Conservation (phyloP, 2,113 vertebrate genomes). For the Desmodus rotundus region DNA sequence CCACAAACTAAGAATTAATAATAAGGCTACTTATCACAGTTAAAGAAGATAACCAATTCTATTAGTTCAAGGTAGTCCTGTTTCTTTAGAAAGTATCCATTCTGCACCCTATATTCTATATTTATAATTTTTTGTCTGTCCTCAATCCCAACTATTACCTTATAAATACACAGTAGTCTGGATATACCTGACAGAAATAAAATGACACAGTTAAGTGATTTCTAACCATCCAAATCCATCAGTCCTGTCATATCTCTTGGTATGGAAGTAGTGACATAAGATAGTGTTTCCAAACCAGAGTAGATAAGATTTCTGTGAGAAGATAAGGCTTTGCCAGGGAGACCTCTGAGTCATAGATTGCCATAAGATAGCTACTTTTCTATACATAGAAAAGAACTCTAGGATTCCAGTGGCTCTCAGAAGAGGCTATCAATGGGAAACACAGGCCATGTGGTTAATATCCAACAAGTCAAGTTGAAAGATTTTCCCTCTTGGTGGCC, state of each 20-base stretch:
- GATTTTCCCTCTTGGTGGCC: neutral
- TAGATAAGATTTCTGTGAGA: conserved; percentile 16
- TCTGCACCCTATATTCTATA: neutral
- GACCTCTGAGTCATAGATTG: neutral
- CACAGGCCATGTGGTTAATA: neutral
- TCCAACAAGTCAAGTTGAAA: conserved; percentile 15
- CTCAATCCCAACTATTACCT: conserved; percentile 9
- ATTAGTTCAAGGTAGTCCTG: neutral
- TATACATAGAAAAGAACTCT: neutral
- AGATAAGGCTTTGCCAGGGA: neutral
- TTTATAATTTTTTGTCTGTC: neutral
- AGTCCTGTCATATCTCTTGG: neutral
- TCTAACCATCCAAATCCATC: neutral
- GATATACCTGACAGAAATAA: neutral
- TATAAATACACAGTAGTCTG: conserved; percentile 8
- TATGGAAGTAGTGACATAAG: neutral
- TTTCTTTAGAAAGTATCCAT: conserved; percentile 33
- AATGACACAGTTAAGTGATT: neutral
- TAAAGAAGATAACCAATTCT: conserved; percentile 19
- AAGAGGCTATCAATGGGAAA: neutral
- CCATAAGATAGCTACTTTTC: conserved; percentile 1
- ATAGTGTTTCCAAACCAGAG: neutral
- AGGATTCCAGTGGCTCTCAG: neutral
- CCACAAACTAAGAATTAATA: neutral
- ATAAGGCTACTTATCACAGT: neutral